Evolutionary conservation across 2,888 invertebrate species (phyloP).

Genomic region (Orthosia gothica): DNA sequence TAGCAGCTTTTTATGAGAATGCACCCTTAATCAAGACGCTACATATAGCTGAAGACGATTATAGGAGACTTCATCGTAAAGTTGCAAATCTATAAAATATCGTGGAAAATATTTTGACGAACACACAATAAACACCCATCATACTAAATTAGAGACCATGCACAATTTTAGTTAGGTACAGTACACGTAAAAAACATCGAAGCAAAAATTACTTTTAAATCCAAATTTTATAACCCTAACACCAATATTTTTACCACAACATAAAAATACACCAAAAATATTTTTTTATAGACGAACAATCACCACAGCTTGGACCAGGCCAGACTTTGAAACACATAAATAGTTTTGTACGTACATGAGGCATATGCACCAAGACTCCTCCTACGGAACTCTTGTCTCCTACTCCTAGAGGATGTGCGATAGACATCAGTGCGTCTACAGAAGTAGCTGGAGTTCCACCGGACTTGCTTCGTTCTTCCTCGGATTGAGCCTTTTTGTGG

Average conservation of each 20-base stretch:
- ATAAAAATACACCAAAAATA: conserved; percentile 1
- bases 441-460: conserved; percentile 77
- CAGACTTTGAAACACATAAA: neutral
- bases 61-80: neutral
- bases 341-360: conserved; percentile 93
- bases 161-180: conserved; percentile 27
- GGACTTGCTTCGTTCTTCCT: conserved; percentile 89
- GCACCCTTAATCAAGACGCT: neutral
- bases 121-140: conserved; percentile 41
- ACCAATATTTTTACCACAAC: conserved; percentile 3
- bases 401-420: conserved; percentile 81
- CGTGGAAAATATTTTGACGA: neutral
- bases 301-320: conserved; percentile 2
- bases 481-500: conserved; percentile 93
- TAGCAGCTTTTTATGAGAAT: no score
- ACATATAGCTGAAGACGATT: neutral
- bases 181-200: conserved; percentile 24
- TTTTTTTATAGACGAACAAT: conserved; percentile 25
- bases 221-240: conserved; percentile 38
- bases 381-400: conserved; percentile 93
- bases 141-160: conserved; percentile 45
- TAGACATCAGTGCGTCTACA: conserved; percentile 79
- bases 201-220: neutral
- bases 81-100: no score
- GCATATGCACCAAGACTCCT: conserved; percentile 97